Base-by-base conservation (phyloP, 2,113 vertebrate species). In the Pipra filicauda region DNA sequence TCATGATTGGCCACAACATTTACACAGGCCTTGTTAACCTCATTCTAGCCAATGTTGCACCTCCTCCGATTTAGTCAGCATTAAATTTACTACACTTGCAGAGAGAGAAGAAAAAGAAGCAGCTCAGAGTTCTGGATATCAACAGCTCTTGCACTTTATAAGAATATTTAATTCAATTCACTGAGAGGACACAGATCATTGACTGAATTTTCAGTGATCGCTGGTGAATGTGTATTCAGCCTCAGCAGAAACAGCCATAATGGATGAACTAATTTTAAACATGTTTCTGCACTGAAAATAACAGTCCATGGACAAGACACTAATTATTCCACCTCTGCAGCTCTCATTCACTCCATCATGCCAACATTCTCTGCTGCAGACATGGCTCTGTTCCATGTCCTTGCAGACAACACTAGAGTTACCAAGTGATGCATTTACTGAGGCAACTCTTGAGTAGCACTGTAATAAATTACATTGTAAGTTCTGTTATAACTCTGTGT, bases 31-130 rank as follows among this genome's bases (percentile, higher is more conserved):
- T 37, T 27, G 16, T 15, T 24, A 79, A 66, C 15, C 21, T 58
- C 11, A 44, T 8, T 15, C 48, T 0, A 41, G 19, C 57, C 26
- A 65, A 26, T 1, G 14, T 0, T 66, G 65, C 65, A 23, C 30
- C 17, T 44, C 17, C 66, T 52, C 31, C 8, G 73, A 37, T 49
- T 48, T 20, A 71, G 12, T n/a, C 19, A 62, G 46, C 24, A 58
- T 19, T 66, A 62, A 17, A 70, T 57, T 49, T 41, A 41, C 14
- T 43, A n/a, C 5, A 16, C 4, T 2, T 43, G 24, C 7, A 8
- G 8, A 62, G 27, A n/a, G 26, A 4, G 2, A 21, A n/a, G 15
- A 28, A 27, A 37, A 35, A 15, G 8, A 28, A 37, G 11, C 17
- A 35, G 11, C 21, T 77, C 21, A 24, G 14, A 74, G 16, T 9